Evolutionary conservation across 2,113 vertebrate species (phyloP), one percentile per base, ranked within the genome.

Genomic region (Syngnathus scovelli): DNA sequence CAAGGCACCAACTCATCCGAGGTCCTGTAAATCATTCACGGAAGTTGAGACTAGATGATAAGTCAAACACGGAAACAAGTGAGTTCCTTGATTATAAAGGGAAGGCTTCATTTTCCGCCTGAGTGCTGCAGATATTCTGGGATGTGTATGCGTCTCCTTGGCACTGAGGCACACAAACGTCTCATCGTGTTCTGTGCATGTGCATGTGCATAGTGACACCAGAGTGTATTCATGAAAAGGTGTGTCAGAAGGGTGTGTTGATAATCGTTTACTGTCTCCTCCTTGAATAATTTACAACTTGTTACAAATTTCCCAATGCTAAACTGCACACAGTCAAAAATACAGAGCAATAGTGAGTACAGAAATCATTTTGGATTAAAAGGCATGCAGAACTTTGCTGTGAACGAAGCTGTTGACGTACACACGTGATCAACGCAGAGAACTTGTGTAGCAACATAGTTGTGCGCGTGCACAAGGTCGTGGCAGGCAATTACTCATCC

Each of bases 1-100:
- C n/a, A 21, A 15, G 71, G 33, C 15, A 16, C 46, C 39, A 23
- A 33, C 27, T 52, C 13, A 38, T 49, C 13, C 19, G 19, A 72
- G 65, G 41, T 48, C 23, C 36, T 72, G 69, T 74, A 44, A 83
- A 81, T 83, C 43, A 77, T 77, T 82, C 56, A 69, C 18, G 21
- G 71, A 64, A 38, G 15, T 43, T 33, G 27, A 19, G 23, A 48
- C 59, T 39, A 10, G 6, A 70, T 72, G 9, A 59, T 13, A 55
- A 59, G 27, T 79, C 19, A 23, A 12, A 44, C 13, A 27, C 27
- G 33, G 49, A 66, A 61, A 49, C 5, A 15, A 59, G 6, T 51
- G 51, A 66, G 36, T 12, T 61, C 18, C 46, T 75, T 41, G 55
- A 71, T 70, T 58, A 60, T 70, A 13, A 36, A 70, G 64, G 65